phyloP scores from a whole-genome alignment of 2,888 invertebrate species.

The Dichetophora obliterata region DNA sequence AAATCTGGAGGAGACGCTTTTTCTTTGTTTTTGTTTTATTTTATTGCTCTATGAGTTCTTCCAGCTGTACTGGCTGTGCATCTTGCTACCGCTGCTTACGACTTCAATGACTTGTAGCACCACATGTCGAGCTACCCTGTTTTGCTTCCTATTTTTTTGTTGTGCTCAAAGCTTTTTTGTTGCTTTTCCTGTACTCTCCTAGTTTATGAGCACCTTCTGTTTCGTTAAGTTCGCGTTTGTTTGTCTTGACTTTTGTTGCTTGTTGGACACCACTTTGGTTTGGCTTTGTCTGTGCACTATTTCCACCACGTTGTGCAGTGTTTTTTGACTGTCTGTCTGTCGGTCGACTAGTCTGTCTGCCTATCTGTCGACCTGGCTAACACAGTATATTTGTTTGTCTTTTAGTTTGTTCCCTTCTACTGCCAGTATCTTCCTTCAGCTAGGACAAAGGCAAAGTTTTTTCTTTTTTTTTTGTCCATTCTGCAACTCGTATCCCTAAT shows the following conservation, averaged over 20 bases:
- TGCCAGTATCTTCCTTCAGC: background rate
- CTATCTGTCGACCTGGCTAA: background rate
- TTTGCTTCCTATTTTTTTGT: background rate
- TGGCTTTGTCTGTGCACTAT: background rate
- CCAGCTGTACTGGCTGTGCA: background rate
- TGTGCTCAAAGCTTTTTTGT: background rate
- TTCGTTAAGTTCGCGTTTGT: conserved; percentile 12
- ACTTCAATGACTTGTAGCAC: conserved; percentile 1
- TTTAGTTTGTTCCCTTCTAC: background rate
- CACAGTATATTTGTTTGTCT: background rate
- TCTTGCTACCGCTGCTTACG: background rate
- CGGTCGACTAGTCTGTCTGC: background rate
- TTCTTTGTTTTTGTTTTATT: background rate
- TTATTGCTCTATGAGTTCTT: background rate
- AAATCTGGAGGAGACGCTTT: background rate
- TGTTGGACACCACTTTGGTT: background rate
- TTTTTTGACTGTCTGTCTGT: background rate
- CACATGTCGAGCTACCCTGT: background rate
- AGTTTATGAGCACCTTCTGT: conserved; percentile 32
- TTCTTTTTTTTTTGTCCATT: no score
- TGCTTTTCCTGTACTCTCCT: background rate
- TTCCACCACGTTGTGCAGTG: background rate
- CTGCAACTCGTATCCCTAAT: background rate
- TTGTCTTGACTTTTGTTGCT: conserved; percentile 17
- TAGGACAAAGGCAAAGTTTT: background rate